A percentile compares a stretch with the other conserved stretches of the same genome.
Conservation (phyloP, 2,797 vertebrate species). For the Siniperca scherzeri region DNA sequence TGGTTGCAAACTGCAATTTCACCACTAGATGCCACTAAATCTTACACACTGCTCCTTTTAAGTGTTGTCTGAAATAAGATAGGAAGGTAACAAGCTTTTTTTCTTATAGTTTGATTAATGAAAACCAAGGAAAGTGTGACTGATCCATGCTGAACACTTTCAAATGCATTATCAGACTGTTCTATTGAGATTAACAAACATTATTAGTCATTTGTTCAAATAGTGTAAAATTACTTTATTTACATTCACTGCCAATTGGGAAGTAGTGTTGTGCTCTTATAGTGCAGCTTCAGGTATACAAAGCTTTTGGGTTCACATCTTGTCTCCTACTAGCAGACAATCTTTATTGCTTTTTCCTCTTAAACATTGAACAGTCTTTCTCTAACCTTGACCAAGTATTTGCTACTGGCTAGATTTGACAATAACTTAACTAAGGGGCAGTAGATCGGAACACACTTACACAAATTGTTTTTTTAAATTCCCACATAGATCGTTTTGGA, state of each 20-base stretch:
- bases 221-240: slow-evolving; percentile 9
- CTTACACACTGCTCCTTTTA: neutral
- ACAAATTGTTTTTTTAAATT: neutral
- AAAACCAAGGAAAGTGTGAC: neutral
- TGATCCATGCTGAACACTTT: neutral
- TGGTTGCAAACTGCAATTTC: too few species aligned
- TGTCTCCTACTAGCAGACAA: neutral
- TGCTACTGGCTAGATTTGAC: neutral
- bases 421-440: neutral
- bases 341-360: neutral
- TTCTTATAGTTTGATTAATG: neutral
- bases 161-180: neutral
- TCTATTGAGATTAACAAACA: slow-evolving; percentile 2
- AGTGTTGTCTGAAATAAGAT: neutral
- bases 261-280: neutral
- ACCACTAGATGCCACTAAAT: too few species aligned
- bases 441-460: too few species aligned
- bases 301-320: slow-evolving; percentile 3
- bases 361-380: neutral
- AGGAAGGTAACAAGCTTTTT: neutral
- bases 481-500: neutral
- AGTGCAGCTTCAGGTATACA: neutral
- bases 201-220: neutral
- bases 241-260: neutral
- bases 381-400: neutral